Base-by-base conservation (phyloP, 2,113 vertebrate species). In the Motacilla alba region DNA sequence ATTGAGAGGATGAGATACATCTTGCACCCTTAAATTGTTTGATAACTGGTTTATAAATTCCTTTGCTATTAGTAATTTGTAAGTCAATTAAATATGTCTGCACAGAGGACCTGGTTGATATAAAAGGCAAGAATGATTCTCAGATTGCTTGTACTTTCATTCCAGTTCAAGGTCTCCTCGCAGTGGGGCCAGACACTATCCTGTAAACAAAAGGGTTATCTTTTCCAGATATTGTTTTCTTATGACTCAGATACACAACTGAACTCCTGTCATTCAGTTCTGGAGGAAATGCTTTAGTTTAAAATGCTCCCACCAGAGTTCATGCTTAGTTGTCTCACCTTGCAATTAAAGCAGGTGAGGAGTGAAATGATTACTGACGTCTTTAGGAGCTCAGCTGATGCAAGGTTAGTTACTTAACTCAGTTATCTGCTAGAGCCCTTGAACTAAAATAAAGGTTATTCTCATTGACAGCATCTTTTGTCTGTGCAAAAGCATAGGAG, bases 391-490 rank as follows among this genome's bases (percentile, higher is more conserved):
- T 92, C 83, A 75, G 80, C 30, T 87, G 86, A 91, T 68, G 56
- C 39, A 81, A 93, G 60, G 66, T 91, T 81, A 92, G 76, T 75
- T 89, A 81, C 69, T 95, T 90, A 81, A 92, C 73, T 90, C 33
- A 52, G 52, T 37, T 92, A 69, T 94, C 86, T 89, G 83, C 64
- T 83, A 46, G 24, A 90, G 59, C 37, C 60, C 85, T 94, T 90
- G 49, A 76, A 93, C 67, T 87, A 82, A 95, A 94, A 88, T 83
- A 93, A 92, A 96, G 83, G 43, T 82, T 93, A 78, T 66, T 87
- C 22, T 82, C 74, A 79, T 37, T 87, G 83, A 59, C 73, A 69
- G 52, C 63, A 94, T 72, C 69, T 75, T 94, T 75, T 69, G 77
- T 79, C 22, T 27, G 24, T 50, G 69, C 39, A 81, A 75, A 93